These are phyloP conservation scores for Ataeniobius toweri DNA, from an alignment of 2,797 vertebrate genomes.

Conservation along the genomic window DNA sequence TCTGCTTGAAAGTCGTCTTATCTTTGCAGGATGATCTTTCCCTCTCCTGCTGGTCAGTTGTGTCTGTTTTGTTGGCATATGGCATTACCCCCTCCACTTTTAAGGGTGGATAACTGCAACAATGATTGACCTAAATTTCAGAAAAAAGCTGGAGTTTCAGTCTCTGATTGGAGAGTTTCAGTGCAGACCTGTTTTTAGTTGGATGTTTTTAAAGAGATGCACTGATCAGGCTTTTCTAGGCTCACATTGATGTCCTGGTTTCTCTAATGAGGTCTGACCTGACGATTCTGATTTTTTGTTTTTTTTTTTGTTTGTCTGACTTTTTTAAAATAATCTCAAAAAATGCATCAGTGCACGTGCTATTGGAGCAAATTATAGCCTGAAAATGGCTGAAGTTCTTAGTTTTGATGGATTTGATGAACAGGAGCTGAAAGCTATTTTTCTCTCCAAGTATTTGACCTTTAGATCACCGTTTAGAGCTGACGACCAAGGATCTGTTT, in stretches of 20 bases:
- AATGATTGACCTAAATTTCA: slow-evolving; percentile 76
- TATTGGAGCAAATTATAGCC: background rate
- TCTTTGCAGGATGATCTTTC: background rate
- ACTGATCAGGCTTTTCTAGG: background rate
- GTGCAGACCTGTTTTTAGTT: slow-evolving; percentile 6
- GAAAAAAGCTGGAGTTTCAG: slow-evolving; percentile 51
- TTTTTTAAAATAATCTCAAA: background rate
- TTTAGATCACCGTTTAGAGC: background rate
- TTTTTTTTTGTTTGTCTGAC: no score
- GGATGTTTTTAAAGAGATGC: background rate
- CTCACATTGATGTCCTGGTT: background rate
- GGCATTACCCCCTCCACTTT: slow-evolving; percentile 61
- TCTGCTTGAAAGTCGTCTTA: slow-evolving; percentile 5
- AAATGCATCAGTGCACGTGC: background rate
- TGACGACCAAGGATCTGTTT: background rate
- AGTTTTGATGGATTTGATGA: background rate
- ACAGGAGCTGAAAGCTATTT: background rate
- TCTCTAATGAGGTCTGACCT: no score
- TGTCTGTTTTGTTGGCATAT: slow-evolving; percentile 68
- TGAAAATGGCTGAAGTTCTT: background rate
- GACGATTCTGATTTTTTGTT: no score
- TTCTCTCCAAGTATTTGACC: background rate
- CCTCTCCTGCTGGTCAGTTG: slow-evolving; percentile 4
- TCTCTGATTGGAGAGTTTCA: slow-evolving; percentile 31
- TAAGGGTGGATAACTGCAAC: slow-evolving; percentile 53